Conservation (phyloP, 2,888 invertebrate species). For the Pogonocherus hispidulus region DNA sequence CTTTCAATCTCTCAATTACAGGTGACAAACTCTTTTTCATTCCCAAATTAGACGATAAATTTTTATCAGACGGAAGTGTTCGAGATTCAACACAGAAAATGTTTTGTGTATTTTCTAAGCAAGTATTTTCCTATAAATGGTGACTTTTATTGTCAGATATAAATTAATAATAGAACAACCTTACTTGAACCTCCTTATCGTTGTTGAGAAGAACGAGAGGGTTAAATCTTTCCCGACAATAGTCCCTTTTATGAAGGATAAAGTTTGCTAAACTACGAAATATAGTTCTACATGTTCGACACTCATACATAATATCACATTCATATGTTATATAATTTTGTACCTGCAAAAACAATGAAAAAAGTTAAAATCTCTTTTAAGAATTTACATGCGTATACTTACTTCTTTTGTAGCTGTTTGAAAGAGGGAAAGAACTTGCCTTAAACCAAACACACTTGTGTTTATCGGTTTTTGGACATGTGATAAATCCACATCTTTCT, state of each 20-base stretch:
- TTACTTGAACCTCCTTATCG: constrained; percentile 41
- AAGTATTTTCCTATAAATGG: constrained; percentile 25
- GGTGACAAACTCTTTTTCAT: constrained; percentile 34
- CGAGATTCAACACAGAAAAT: background rate
- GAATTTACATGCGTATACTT: too few species aligned
- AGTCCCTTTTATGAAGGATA: constrained; percentile 89
- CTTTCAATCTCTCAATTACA: constrained; percentile 56
- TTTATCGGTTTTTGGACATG: constrained; percentile 75
- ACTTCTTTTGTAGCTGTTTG: constrained; percentile 85
- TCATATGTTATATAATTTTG: constrained; percentile 82
- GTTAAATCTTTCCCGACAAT: constrained; percentile 76
- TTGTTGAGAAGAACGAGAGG: constrained; percentile 36
- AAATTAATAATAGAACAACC: background rate
- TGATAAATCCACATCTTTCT: constrained; percentile 65
- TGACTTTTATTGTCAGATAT: background rate
- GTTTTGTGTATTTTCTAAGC: constrained; percentile 25
- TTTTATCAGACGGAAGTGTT: background rate
- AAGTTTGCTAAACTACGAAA: constrained; percentile 91
- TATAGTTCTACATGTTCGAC: constrained; percentile 87
- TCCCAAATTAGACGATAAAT: background rate
- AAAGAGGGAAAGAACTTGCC: constrained; percentile 79
- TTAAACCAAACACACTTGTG: constrained; percentile 78
- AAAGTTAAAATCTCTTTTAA: background rate
- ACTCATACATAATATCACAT: constrained; percentile 92
- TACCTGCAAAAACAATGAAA: constrained; percentile 72